Evolutionary conservation across 2,113 vertebrate species (phyloP).

Genomic region (Heterochromis multidens): DNA sequence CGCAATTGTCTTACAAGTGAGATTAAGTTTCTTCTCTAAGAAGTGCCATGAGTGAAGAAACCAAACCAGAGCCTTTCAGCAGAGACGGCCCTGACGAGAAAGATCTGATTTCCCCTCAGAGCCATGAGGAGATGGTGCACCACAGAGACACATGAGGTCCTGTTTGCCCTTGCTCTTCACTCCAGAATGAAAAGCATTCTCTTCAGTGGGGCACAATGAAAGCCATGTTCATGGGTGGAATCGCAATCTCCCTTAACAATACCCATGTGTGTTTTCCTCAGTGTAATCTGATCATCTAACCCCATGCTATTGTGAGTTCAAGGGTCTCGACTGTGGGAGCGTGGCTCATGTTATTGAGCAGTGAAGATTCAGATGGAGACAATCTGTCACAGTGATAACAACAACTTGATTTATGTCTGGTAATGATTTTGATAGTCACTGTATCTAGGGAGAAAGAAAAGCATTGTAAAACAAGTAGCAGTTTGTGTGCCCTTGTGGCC

Average conservation of each 20-base stretch:
- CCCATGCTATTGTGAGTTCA: slow-evolving; percentile 48
- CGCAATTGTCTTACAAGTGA: slow-evolving; percentile 52
- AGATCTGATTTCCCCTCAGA: slow-evolving; percentile 50
- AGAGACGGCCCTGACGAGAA: slow-evolving; percentile 47
- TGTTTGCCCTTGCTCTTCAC: slow-evolving; percentile 46
- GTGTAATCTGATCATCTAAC: slow-evolving; percentile 66
- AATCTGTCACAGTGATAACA: slow-evolving; percentile 16
- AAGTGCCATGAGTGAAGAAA: slow-evolving; percentile 50
- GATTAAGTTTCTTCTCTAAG: slow-evolving; percentile 64
- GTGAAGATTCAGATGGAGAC: slow-evolving; percentile 24
- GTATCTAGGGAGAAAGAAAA: not conserved
- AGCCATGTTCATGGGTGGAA: slow-evolving; percentile 59
- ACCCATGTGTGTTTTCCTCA: slow-evolving; percentile 56
- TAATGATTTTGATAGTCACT: not conserved
- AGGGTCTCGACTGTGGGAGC: slow-evolving; percentile 56
- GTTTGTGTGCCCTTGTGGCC: not conserved
- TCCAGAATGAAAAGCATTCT: slow-evolving; percentile 43
- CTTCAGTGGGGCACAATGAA: slow-evolving; percentile 37
- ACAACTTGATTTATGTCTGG: slow-evolving; percentile 8
- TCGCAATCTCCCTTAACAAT: slow-evolving; percentile 59
- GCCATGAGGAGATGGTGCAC: slow-evolving; percentile 50
- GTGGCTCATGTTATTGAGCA: slow-evolving; percentile 40
- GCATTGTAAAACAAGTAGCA: not conserved
- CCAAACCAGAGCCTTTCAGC: slow-evolving; percentile 51
- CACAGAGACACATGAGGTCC: slow-evolving; percentile 52